Conservation (phyloP, 2,797 vertebrate species). For the Champsocephalus gunnari region DNA sequence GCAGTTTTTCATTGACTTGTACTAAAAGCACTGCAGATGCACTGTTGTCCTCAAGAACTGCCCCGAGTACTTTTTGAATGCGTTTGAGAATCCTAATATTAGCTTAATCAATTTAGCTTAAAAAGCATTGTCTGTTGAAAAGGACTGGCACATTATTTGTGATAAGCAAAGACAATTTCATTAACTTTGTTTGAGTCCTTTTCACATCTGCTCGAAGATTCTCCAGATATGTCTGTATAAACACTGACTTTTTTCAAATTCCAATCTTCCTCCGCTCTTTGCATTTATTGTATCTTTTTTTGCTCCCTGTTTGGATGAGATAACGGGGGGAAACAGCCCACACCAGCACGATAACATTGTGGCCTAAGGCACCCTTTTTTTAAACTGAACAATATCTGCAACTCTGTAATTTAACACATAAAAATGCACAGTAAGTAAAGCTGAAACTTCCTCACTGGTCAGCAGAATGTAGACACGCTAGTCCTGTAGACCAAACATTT, state of each 20-base stretch:
- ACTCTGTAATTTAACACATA: conserved; percentile 62
- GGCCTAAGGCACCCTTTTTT: conserved; percentile 52
- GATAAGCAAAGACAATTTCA: conserved; percentile 50
- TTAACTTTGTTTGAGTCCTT: conserved; percentile 45
- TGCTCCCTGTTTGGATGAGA: conserved; percentile 56
- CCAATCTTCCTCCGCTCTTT: conserved; percentile 47
- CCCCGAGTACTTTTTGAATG: conserved; percentile 16
- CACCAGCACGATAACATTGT: conserved; percentile 60
- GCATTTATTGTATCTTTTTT: conserved; percentile 55
- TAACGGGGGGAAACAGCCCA: conserved; percentile 38
- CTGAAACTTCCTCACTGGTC: conserved; percentile 62
- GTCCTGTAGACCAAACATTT: conserved; percentile 53
- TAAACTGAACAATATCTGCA: conserved; percentile 57
- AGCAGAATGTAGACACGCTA: conserved; percentile 63
- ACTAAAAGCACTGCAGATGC: conserved; percentile 34
- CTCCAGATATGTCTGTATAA: conserved; percentile 52
- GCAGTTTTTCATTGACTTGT: conserved; percentile 53
- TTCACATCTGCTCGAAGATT: conserved; percentile 52
- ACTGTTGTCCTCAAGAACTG: conserved; percentile 19
- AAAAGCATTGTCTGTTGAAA: conserved; percentile 16
- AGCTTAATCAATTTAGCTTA: conserved; percentile 6
- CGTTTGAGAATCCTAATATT: conserved; percentile 25
- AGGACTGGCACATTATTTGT: conserved; percentile 18
- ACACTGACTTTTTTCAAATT: conserved; percentile 37
- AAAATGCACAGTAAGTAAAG: conserved; percentile 78